Evolutionary conservation across 2,113 vertebrate genomes (phyloP), one percentile per base, ranked within the genome.

Genomic region (Plectropomus leopardus): DNA sequence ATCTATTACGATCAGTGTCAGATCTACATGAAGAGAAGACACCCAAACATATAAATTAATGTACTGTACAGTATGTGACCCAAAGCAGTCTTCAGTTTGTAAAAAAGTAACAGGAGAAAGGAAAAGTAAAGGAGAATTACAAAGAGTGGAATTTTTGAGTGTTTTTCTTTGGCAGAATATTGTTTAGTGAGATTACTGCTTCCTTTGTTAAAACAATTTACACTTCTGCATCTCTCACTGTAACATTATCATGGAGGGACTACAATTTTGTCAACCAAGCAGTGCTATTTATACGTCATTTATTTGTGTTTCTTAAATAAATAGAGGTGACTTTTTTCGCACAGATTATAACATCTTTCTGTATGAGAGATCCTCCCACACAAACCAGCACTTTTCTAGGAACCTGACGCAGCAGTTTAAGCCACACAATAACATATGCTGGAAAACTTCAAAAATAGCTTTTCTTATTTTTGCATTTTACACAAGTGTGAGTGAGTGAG

Each of bases 1-100:
- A 69, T 99, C 98, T 19, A 99, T 97, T 59, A 99, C 93, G n/a
- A 99, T 93, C 70, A 99, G 94, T 3, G 97, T 95, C 93, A 99
- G 96, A 77, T 96, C 98, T 99, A 82, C 1, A 88, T 0, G 26
- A 72, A 40, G 45, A 69, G 21, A 72, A 58, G 45, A 76, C 8
- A 54, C 28, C 13, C 17, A 70, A 42, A 45, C 1, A 51, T 9
- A 14, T 13, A n/a, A 19, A 74, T 23, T 1, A 45, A 24, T 19
- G 44, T 11, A n/a, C 0, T 36, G 48, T 7, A 47, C 44, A 66
- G 26, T n/a, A 53, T n/a, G 23, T 7, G 10, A 10, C 42, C n/a
- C 10, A n/a, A 36, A 14, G 28, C 26, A 17, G 24, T 24, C 4
- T 0, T 9, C 34, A 36, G 34, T 36, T 36, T 36, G 7, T 36